Evolutionary conservation across 92 coral and sea anemone species (phyloP).

Genomic region (Paragorgia papillata): DNA sequence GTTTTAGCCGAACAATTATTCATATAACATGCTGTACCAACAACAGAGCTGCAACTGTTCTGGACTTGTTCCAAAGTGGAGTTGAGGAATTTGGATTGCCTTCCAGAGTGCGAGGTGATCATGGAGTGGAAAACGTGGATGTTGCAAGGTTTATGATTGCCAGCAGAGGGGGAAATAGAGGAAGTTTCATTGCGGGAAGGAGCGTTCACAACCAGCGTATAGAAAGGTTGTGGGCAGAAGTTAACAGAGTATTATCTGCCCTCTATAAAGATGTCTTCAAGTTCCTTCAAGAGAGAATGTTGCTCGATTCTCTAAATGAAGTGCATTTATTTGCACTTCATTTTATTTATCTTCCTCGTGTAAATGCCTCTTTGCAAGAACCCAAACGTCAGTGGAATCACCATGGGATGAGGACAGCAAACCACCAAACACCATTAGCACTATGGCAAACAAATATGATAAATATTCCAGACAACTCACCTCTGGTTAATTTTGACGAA

Average conservation of each 20-base stretch:
- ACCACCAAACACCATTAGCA: too few relatives aligned
- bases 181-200: constrained; percentile 59
- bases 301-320: constrained; percentile 43
- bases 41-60: constrained; percentile 54
- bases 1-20: constrained; percentile 52
- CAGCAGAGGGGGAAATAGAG: constrained; percentile 56
- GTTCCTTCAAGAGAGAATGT: constrained; percentile 36
- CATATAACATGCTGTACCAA: constrained; percentile 48
- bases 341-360: too few relatives aligned
- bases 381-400: too few relatives aligned
- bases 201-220: constrained; percentile 60
- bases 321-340: constrained; percentile 44
- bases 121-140: constrained; percentile 62
- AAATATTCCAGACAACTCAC: constrained; percentile 45
- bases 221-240: constrained; percentile 60
- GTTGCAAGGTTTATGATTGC: constrained; percentile 62
- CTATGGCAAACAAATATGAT: too few relatives aligned
- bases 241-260: constrained; percentile 45
- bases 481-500: constrained; percentile 48
- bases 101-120: constrained; percentile 52
- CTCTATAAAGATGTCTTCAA: constrained; percentile 45
- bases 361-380: too few relatives aligned
- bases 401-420: too few relatives aligned
- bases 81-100: constrained; percentile 59
- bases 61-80: constrained; percentile 43